Base-by-base conservation (phyloP, 35 echinoderm and acorn worm species). In the Apostichopus californicus region DNA sequence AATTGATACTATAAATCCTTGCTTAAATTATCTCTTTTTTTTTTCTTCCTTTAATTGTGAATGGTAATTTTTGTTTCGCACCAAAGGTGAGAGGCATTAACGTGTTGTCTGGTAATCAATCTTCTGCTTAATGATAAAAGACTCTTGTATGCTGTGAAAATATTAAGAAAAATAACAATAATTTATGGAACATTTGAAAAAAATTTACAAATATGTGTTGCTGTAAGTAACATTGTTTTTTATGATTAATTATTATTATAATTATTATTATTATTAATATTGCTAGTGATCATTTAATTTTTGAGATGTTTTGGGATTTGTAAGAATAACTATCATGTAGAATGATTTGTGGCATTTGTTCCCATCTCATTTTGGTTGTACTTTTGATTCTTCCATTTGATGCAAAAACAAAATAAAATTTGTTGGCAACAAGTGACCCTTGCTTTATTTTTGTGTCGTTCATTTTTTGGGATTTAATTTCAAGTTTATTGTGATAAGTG, bases 291-390 rank as follows among this genome's bases (percentile, higher is more conserved):
- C 56, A 85, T 58, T 75, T 18, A 75, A 75, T 14, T 85, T 83
- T 85, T 85, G n/a, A 58, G 55, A 85, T 56, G 81, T 85, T 58
- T 85, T 85, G 55, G 81, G 81, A 55, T 85, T 85, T 85, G 81
- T 85, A 85, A 85, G 58, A 61, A 61, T 56, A 58, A 85, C 58
- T 22, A 85, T 85, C 81, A 85, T 85, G 81, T 85, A 85, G 81
- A 85, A 85, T 57, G 34, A 58, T 85, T 75, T 75, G 15, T 7
- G 20, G 71, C 6, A 20, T 20, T 68, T 14, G 71, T 75, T 22
- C 11, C 71, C 17, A n/a, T 75, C 71, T 75, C 71, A 75, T 59
- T 58, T 85, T 57, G 81, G 55, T 85, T 85, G 81, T 85, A 85
- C 55, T 85, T 79, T 81, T 85, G 55, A 60, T 60, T 85, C 56